Evolutionary conservation across 1,140 invertebrate species (phyloP), one percentile per base, ranked within the genome.

Genomic region (Drosophila nigromelanica): DNA sequence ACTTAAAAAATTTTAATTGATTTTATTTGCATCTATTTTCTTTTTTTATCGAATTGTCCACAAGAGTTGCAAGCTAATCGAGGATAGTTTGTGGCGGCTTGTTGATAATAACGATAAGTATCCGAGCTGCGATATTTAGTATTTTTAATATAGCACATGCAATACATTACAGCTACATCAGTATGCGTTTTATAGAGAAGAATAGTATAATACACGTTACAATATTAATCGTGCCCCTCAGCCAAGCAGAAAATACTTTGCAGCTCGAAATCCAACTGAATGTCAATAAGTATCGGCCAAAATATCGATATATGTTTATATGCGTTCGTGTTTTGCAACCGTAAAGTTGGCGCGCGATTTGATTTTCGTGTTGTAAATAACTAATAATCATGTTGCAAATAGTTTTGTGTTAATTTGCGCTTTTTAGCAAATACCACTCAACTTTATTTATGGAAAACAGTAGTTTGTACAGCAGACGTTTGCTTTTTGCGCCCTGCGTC

Each of bases 1-100:
- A 68, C 64, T 54, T 54, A 24, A 6, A 68, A 61, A 45, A 54
- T 67, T 47, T 2, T 27, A 68, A 68, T 73, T 73, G 56, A 68
- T 73, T 73, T 68, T 45, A 39, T 33, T 51, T 61, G 59, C 40
- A 51, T 51, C 62, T 71, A 35, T 37, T 48, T 35, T 24, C 3
- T 45, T 10, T 21, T 70, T 67, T 52, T 67, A 62, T 52, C 37
- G 51, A 50, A 47, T 45, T 52, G 43, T 27, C 33, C 40, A 52
- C 14, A 45, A 47, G 39, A 43, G 12, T 30, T 39, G 62, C 54
- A 59, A 45, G 15, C 12, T 14, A 54, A 72, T 72, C 69, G 62
- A 58, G 40, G 4, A 30, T 35, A 33, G 0, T 27, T 12, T 50
- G 51, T 66, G 68, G 68, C 18, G 61, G 68, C 35, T 11, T 37